A percentile compares a stretch with the other conserved stretches of the same genome.
Conservation (phyloP, 2,888 invertebrate species). For the Drosophila colorata region DNA sequence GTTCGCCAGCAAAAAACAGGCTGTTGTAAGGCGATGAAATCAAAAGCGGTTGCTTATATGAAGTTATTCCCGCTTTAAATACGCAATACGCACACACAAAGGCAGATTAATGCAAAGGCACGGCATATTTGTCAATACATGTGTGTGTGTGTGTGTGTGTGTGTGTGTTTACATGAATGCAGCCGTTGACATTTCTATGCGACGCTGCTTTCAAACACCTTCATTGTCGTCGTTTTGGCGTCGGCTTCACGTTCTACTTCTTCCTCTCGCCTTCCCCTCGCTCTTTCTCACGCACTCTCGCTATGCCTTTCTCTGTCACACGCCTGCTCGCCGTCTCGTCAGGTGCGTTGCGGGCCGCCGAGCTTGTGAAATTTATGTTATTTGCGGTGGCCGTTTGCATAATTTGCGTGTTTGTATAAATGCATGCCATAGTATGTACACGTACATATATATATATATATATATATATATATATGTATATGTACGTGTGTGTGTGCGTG, state of each 20-base stretch:
- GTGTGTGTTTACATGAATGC: conserved; percentile 43
- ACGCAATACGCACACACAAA: conserved; percentile 39
- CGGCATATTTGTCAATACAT: conserved; percentile 45
- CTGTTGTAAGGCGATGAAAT: conserved; percentile 66
- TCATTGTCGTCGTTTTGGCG: conserved; percentile 48
- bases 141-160: conserved; percentile 1
- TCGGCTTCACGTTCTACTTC: conserved; percentile 21
- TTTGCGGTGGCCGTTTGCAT: conserved; percentile 79
- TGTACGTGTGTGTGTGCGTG: conserved; percentile 6
- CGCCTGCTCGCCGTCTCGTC: conserved; percentile 34
- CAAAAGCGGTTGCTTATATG: conserved; percentile 68
- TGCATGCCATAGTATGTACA: conserved; percentile 36
- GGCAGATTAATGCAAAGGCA: conserved; percentile 51
- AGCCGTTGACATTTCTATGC: conserved; percentile 72
- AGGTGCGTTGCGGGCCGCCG: conserved; percentile 76
- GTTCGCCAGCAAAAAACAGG: conserved; percentile 27
- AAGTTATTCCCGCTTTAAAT: conserved; percentile 72
- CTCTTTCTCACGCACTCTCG: conserved; percentile 1
- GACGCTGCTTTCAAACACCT: conserved; percentile 67
- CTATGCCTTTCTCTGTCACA: background rate
- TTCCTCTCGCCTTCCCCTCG: background rate
- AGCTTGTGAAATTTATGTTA: conserved; percentile 78
- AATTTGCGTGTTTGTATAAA: conserved; percentile 78
- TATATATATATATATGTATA: conserved; percentile 9
- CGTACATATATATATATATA: conserved; percentile 12